phyloP scores from a whole-genome alignment of 2,888 invertebrate species.

The Aleiodes leptofemur region DNA sequence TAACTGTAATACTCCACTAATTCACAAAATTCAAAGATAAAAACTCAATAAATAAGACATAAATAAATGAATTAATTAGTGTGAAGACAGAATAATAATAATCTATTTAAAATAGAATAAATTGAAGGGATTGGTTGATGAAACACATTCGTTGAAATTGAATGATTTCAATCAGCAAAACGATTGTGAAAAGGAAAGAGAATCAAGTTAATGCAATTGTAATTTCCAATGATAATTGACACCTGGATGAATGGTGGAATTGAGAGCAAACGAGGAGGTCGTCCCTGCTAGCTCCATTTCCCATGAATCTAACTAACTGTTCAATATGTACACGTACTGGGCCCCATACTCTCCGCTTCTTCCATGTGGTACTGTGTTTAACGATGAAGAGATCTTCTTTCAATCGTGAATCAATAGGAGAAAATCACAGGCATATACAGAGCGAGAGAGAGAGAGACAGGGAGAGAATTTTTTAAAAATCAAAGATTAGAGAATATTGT shows the following conservation, averaged over 20 bases:
- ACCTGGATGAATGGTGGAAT: constrained; percentile 38
- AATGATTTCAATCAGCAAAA: not conserved
- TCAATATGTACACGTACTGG: constrained; percentile 54
- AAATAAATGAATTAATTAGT: too few species aligned
- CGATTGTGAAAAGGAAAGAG: not conserved
- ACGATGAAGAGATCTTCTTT: constrained; percentile 71
- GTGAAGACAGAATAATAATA: too few species aligned
- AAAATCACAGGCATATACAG: constrained; percentile 46
- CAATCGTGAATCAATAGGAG: constrained; percentile 62
- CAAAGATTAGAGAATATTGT: constrained; percentile 40
- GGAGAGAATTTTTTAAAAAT: constrained; percentile 47
- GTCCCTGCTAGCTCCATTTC: constrained; percentile 55
- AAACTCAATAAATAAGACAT: too few species aligned
- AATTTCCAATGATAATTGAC: constrained; percentile 27
- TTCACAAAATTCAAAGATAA: too few species aligned
- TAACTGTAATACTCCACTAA: too few species aligned
- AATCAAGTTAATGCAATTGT: constrained; percentile 20
- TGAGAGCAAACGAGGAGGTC: constrained; percentile 36
- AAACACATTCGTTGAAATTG: constrained; percentile 16
- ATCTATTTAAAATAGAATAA: not conserved
- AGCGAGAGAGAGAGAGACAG: too few species aligned
- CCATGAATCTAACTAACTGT: constrained; percentile 72
- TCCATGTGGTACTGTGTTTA: constrained; percentile 60
- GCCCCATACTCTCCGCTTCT: not conserved
- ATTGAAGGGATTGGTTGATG: not conserved